These are phyloP conservation scores for Ophioderma brevispina DNA, from an alignment of 35 echinoderm and acorn worm genomes.

Conservation along the genomic window DNA sequence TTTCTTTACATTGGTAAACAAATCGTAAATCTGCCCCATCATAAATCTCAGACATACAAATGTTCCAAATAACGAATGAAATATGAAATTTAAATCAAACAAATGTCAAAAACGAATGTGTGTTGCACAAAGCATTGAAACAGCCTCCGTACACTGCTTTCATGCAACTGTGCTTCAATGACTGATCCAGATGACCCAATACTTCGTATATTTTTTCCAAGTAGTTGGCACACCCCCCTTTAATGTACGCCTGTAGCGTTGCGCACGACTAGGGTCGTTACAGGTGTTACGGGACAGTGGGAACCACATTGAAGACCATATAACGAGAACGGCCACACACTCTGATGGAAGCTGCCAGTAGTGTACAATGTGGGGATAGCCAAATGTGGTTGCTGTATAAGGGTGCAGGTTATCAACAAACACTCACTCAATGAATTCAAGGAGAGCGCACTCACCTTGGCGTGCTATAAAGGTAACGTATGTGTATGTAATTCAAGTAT, in stretches of 20 bases:
- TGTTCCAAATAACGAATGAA: no score
- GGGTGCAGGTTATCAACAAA: conserved; percentile 90
- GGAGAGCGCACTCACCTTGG: conserved; percentile 90
- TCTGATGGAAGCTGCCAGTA: conserved; percentile 94
- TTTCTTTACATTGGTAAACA: no score
- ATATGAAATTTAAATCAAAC: no score
- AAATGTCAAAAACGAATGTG: no score
- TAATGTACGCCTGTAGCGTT: conserved; percentile 96
- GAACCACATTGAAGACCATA: conserved; percentile 91
- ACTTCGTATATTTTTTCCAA: no score
- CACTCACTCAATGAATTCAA: conserved; percentile 99
- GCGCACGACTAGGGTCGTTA: conserved; percentile 89
- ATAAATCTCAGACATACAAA: no score
- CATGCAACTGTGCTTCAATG: no score
- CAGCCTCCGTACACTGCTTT: no score
- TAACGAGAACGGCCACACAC: conserved; percentile 98
- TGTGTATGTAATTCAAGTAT: background rate
- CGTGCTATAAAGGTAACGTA: conserved; percentile 98
- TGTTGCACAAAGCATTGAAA: no score
- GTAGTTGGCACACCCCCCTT: no score
- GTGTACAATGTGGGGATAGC: conserved; percentile 87
- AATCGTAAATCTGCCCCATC: no score
- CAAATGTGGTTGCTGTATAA: conserved; percentile 75
- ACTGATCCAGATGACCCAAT: no score
- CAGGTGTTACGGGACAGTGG: conserved; percentile 79